Percentiles rank a stretch among this genome's conserved stretches.
Conservation (phyloP, 2,797 vertebrate species). For the Enteromius thamalakanensis region DNA sequence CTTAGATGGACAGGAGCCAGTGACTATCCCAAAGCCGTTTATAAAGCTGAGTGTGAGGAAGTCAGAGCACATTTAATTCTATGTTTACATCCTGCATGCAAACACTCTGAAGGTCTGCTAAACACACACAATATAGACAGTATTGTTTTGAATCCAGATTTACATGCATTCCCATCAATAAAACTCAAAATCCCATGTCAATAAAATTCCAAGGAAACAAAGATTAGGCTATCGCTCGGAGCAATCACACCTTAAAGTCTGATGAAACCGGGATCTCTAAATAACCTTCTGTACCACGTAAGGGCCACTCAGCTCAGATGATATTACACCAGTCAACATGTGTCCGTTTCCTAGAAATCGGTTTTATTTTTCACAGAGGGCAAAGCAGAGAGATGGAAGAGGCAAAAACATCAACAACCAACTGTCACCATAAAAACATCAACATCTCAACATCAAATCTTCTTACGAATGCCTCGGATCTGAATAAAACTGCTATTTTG, state of each 20-base stretch:
- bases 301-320: slow-evolving; percentile 30
- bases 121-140: not conserved
- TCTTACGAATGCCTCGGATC: not conserved
- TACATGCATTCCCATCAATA: not conserved
- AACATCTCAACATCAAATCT: not conserved
- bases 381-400: not conserved
- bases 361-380: slow-evolving; percentile 25
- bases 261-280: not conserved
- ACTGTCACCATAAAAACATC: not conserved
- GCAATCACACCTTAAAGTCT: slow-evolving; percentile 6
- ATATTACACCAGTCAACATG: slow-evolving; percentile 42
- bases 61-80: not conserved
- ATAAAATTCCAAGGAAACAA: not conserved
- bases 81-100: not conserved
- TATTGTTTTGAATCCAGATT: not conserved
- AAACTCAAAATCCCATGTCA: not conserved
- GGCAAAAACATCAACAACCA: not conserved
- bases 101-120: not conserved
- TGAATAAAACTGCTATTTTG: not conserved
- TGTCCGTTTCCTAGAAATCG: slow-evolving; percentile 3
- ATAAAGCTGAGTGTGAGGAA: not conserved
- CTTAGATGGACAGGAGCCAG: not conserved
- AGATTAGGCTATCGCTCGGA: not conserved
- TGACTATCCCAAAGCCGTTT: not conserved
- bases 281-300: slow-evolving; percentile 39